phyloP scores from a whole-genome alignment of 2,113 vertebrate genomes.

The Orientallactaga bullata region DNA sequence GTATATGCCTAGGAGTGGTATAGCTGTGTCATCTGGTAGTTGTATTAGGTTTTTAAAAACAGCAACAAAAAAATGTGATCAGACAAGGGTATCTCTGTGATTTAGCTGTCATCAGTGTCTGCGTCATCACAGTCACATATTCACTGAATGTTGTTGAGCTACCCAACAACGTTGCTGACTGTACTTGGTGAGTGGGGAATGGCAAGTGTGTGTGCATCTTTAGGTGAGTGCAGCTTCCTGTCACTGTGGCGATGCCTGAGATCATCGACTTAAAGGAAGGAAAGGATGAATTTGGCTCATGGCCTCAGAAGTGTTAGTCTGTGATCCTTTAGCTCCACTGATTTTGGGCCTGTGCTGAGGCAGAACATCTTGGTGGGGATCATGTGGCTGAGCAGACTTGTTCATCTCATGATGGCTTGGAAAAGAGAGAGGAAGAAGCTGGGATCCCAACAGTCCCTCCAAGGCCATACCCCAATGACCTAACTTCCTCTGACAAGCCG shows the following conservation, averaged over 20 bases:
- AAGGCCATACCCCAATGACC: not conserved
- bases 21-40: too few relatives aligned
- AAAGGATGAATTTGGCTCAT: not conserved
- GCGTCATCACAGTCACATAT: not conserved
- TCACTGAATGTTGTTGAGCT: not conserved
- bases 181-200: rapidly evolving
- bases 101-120: not conserved
- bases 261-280: not conserved
- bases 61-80: not conserved
- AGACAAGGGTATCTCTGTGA: not conserved
- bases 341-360: not conserved
- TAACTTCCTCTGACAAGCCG: not conserved
- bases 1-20: too few relatives aligned
- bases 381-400: not conserved
- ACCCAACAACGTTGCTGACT: not conserved
- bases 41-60: not conserved
- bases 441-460: not conserved
- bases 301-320: not conserved
- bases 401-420: not conserved
- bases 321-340: not conserved
- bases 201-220: not conserved
- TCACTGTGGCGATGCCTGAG: not conserved
- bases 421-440: not conserved
- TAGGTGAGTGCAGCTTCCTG: not conserved
- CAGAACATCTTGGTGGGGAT: not conserved